Base-by-base conservation (phyloP, 2,888 invertebrate genomes). In the Axea sp. region DNA sequence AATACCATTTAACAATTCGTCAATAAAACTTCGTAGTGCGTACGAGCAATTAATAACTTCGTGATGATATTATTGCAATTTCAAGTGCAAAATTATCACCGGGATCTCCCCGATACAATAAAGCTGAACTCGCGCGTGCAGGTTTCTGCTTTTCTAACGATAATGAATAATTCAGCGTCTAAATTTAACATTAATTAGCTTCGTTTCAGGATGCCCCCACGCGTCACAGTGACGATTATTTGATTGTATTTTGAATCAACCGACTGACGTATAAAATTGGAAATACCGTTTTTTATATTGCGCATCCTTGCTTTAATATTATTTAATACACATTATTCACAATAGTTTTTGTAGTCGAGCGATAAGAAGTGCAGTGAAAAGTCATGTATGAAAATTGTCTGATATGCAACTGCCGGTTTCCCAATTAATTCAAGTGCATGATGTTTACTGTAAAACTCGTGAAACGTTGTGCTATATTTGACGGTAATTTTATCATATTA, bases 81-180 rank as follows among this genome's bases (percentile, higher is more conserved):
- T 9, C 0, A 24, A 51, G 15, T 15, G 14, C 41, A 9, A 6
- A n/a, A 24, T 33, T 43, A 45, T 30, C 26, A 3, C 33, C 14
- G 59, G 59, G 26, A 60, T 60, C 28, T 28, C 47, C 43, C 47
- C 14, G 8, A 6, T n/a, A 17, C 14, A 2, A 12, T 41, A 19
- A 30, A 39, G 28, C 22, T 14, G 12, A 24, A 28, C 9, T 4
- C 31, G 12, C 12, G 8, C 47, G 14, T n/a, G 55, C 5, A 45
- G n/a, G 11, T 12, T 47, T 31, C 31, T 26, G 5, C 28, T 31
- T 19, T 28, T 57, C 28, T 28, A 24, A 12, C 30, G 7, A 39
- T 41, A 17, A 41, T 57, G 55, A 57, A 57, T 57, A 26, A 57
- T 57, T 39, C 35, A 45, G 3, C 6, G 8, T 19, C 11, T 37